phyloP scores from a whole-genome alignment of 2,113 vertebrate species.

The Ciconia maguari region DNA sequence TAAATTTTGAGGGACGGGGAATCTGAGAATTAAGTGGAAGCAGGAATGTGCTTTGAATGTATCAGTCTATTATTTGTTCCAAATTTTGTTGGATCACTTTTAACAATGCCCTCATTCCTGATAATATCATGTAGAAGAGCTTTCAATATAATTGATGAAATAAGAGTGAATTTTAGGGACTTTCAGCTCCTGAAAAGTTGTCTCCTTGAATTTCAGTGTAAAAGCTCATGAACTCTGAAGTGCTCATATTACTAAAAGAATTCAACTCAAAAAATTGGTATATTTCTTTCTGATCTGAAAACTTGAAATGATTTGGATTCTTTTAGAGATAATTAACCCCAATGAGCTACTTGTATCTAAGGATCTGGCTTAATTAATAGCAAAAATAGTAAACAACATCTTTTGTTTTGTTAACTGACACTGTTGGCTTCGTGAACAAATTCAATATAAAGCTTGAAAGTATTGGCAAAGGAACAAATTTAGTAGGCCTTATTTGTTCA shows the following conservation, averaged over 20 bases:
- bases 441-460: not conserved
- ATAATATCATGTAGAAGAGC: not conserved
- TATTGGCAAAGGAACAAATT: slow-evolving; percentile 22
- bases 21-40: not conserved
- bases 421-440: not conserved
- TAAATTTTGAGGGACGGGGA: not conserved
- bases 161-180: not conserved
- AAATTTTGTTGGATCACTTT: not conserved
- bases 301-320: not conserved
- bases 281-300: not conserved
- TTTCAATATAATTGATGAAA: not conserved
- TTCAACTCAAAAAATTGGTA: not conserved
- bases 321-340: not conserved
- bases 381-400: slow-evolving; percentile 19
- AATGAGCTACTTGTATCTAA: slow-evolving; percentile 7
- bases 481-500: slow-evolving; percentile 38
- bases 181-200: not conserved
- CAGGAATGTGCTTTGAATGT: not conserved
- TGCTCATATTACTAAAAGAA: not conserved
- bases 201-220: not conserved
- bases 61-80: not conserved
- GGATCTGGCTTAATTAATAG: slow-evolving; percentile 1
- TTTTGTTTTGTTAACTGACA: slow-evolving; percentile 31
- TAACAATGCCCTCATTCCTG: not conserved
- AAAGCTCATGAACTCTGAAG: not conserved